Conservation (phyloP, 2,888 invertebrate species). For the Cryptus viduatorius region DNA sequence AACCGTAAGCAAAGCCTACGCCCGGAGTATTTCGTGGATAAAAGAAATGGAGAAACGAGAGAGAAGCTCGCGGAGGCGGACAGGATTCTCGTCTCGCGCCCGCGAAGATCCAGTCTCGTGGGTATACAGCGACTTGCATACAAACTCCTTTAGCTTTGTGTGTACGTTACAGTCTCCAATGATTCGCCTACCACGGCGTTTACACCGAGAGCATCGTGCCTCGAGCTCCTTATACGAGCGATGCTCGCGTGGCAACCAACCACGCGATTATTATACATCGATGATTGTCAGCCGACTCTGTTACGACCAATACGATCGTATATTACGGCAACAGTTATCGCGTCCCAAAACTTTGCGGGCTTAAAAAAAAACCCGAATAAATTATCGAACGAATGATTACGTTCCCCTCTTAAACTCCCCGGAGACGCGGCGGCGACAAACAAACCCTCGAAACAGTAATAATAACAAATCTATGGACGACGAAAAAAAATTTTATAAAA, state of each 20-base stretch:
- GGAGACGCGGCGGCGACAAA: too few relatives aligned
- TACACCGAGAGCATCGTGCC: conserved; percentile 70
- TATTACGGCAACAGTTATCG: conserved; percentile 52
- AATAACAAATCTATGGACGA: too few relatives aligned
- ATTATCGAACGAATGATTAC: neutral
- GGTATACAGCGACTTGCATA: conserved; percentile 15
- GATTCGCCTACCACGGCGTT: conserved; percentile 62
- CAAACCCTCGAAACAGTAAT: too few relatives aligned
- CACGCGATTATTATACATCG: conserved; percentile 73
- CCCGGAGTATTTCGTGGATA: neutral
- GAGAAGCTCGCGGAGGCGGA: conserved; percentile 75
- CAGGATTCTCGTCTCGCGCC: conserved; percentile 73
- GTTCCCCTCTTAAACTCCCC: too few relatives aligned
- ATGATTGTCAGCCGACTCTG: conserved; percentile 50
- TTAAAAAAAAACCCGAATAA: neutral
- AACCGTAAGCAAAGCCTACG: neutral
- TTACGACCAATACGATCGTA: conserved; percentile 21
- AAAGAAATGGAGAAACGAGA: conserved; percentile 27
- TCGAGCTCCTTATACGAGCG: conserved; percentile 76
- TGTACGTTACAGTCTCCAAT: conserved; percentile 52
- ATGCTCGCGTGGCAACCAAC: conserved; percentile 67
- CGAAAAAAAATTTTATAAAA: neutral
- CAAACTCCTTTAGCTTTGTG: neutral
- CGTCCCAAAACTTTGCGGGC: neutral
- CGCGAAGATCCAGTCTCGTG: conserved; percentile 64